Evolutionary conservation across 37 sponge, comb jelly and placozoan species (phyloP).

Genomic region (Geodia barretti): DNA sequence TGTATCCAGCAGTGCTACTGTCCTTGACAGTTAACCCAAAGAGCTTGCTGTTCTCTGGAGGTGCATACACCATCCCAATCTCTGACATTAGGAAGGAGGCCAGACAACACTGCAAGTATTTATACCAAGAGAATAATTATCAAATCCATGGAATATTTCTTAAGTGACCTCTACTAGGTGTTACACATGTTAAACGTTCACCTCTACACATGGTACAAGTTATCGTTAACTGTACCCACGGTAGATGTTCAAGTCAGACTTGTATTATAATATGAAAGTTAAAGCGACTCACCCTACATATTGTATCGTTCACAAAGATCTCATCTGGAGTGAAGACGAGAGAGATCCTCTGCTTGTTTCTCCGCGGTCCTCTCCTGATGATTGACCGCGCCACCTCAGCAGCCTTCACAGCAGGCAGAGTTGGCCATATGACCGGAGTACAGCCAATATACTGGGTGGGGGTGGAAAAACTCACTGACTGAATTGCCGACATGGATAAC

Average conservation of each 20-base stretch:
- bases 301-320: not conserved
- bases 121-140: too few species aligned
- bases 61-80: not conserved
- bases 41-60: not conserved
- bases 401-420: not conserved
- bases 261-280: too few species aligned
- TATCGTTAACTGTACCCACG: not conserved
- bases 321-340: not conserved
- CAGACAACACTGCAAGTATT: not conserved
- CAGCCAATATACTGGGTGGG: not conserved
- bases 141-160: too few species aligned
- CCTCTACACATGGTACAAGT: not conserved
- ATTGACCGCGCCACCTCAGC: not conserved
- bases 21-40: not conserved
- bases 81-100: not conserved
- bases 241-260: not conserved
- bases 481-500: too few species aligned
- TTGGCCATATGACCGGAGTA: not conserved
- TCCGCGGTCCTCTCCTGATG: not conserved
- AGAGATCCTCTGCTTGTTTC: not conserved
- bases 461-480: too few species aligned
- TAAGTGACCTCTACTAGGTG: too few species aligned
- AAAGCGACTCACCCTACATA: not conserved
- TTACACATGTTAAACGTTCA: too few species aligned
- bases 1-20: not conserved